Evolutionary conservation across 2,797 vertebrate genomes (phyloP).

Genomic region (Chrysolophus pictus): DNA sequence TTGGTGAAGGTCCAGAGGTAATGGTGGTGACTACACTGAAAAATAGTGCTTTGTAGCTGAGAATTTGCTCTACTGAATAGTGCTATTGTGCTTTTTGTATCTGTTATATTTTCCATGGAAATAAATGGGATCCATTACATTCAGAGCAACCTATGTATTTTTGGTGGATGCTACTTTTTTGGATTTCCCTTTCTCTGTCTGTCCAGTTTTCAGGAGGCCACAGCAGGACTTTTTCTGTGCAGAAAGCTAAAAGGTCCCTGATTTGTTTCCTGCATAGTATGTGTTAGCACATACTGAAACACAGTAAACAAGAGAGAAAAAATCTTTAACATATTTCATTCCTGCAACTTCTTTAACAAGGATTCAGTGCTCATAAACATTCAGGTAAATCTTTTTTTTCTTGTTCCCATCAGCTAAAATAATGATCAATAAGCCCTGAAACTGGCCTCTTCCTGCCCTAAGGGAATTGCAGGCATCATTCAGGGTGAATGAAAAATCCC

Average conservation of each 20-base stretch:
- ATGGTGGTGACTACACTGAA: too few species aligned
- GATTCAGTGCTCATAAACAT: neutral
- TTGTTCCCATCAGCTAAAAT: slow-evolving; percentile 18
- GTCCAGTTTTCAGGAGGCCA: neutral
- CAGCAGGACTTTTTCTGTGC: neutral
- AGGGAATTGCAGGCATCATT: neutral
- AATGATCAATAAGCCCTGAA: neutral
- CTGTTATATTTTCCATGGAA: too few species aligned
- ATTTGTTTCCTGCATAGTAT: neutral
- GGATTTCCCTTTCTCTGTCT: neutral
- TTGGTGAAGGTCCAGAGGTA: too few species aligned
- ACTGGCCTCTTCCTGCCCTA: neutral
- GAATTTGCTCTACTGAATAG: too few species aligned
- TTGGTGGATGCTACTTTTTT: neutral
- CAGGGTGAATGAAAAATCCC: neutral
- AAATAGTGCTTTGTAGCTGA: too few species aligned
- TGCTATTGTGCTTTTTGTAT: too few species aligned
- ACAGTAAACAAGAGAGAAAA: neutral
- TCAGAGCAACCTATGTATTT: neutral
- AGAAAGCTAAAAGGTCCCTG: neutral
- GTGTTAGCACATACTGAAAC: neutral
- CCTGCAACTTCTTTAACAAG: slow-evolving; percentile 16
- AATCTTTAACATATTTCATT: neutral
- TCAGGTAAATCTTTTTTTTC: slow-evolving; percentile 16
- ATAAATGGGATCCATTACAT: too few species aligned